A percentile compares a stretch with the other conserved stretches of the same genome.
These are phyloP conservation scores for human (Homo sapiens) DNA, from an alignment of 2,113 vertebrate species.

Conservation along the genomic window GRCh38 chr2:201415501-201416000, in stretches of 20 bases:
- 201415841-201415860: not conserved
- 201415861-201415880: not conserved
- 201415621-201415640: not conserved
- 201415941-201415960: not conserved
- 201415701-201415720: not conserved
- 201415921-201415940: not conserved
- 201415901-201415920: not conserved
- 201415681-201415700: not conserved
- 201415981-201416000: not conserved
- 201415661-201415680: not conserved
- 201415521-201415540: not conserved
- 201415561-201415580: not conserved
- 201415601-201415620: not conserved
- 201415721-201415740: not conserved
- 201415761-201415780: not conserved
- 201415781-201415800: not conserved
- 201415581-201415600: not conserved
- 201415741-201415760: not conserved
- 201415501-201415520: not conserved
- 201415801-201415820: not conserved
- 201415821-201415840: slow-evolving; percentile 11
- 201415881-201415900: not conserved
- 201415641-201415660: not conserved
- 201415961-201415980: not conserved
- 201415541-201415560: not conserved